A percentile compares a stretch with the other conserved stretches of the same genome.
phyloP scores from a whole-genome alignment of 2,888 invertebrate species.

The Cyrtodaria siliqua region DNA sequence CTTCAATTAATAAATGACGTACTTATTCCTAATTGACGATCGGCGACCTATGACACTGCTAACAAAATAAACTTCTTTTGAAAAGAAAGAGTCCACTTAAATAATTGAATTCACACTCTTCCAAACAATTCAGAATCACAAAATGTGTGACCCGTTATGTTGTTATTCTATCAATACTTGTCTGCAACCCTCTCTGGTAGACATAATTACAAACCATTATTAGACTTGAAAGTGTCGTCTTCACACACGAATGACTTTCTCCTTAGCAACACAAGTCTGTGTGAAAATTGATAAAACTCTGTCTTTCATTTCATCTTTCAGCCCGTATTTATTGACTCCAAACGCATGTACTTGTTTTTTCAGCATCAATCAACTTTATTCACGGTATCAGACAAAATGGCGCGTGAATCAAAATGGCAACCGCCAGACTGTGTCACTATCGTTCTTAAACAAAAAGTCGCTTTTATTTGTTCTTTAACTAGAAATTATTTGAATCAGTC shows the following conservation, averaged over 20 bases:
- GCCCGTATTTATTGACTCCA: conserved; percentile 52
- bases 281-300: conserved; percentile 19
- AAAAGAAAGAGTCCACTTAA: too few species aligned
- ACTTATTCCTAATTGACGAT: too few species aligned
- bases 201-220: conserved; percentile 8
- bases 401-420: conserved; percentile 46
- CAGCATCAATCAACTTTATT: conserved; percentile 37
- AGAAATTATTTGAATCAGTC: conserved; percentile 40
- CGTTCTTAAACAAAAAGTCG: conserved; percentile 20
- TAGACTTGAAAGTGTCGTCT: conserved; percentile 11
- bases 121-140: too few species aligned
- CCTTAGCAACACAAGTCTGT: conserved; percentile 41
- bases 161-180: too few species aligned
- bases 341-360: conserved; percentile 48
- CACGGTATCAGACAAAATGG: conserved; percentile 43
- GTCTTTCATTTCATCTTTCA: conserved; percentile 29
- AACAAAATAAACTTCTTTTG: too few species aligned
- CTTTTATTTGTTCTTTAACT: conserved; percentile 42
- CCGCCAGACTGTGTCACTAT: conserved; percentile 31
- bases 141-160: too few species aligned
- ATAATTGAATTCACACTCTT: too few species aligned
- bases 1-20: too few species aligned
- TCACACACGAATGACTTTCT: conserved; percentile 18
- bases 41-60: too few species aligned
- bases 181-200: too few species aligned